Evolutionary conservation across 2,888 invertebrate genomes (phyloP), one percentile per base, ranked within the genome.

Genomic region (Branchinecta sandiegonensis): DNA sequence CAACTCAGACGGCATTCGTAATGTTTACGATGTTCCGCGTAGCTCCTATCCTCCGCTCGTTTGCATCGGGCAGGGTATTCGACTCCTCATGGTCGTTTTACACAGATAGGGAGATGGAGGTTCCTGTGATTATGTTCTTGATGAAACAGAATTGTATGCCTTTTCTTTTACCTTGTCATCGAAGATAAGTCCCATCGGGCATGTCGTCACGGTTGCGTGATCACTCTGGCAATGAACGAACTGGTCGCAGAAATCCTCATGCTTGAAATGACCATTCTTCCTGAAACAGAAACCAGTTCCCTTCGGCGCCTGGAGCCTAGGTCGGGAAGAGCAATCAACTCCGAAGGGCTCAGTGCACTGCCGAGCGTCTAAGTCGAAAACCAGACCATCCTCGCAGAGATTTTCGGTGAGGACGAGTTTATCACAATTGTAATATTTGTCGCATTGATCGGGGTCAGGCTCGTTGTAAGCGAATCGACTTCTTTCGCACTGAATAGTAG

Each of bases 361-460:
- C 8, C 67, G 48, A 17, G 50, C 67, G 12, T 14, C 13, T 12
- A 37, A 14, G 67, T 67, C n/a, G 64, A 67, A 69, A 12, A 69
- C 69, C n/a, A 67, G 48, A 13, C 69, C 69, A n/a, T 69, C 69
- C 5, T 69, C 69, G 48, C 69, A 69, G 7, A 69, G 65, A 23
- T 67, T 14, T 48, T 63, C 46, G n/a, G 47, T 65, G 47, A 67
- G 48, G 17, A 48, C 46, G 13, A n/a, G 50, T 14, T 67, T 65
- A 17, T 69, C 67, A 37, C 69, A 69, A 48, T 47, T 46, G 48
- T 64, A 69, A 46, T 65, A 69, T 11, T 46, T 47, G 69, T 69
- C 69, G 69, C 69, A 69, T n/a, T 69, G 67, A 2, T 14, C n/a
- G 2, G 14, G 48, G 13, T 67, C 67, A 8, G 50, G 47, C 8